Base-by-base conservation (phyloP, 2,888 invertebrate species). In the Phytoseiulus persimilis region DNA sequence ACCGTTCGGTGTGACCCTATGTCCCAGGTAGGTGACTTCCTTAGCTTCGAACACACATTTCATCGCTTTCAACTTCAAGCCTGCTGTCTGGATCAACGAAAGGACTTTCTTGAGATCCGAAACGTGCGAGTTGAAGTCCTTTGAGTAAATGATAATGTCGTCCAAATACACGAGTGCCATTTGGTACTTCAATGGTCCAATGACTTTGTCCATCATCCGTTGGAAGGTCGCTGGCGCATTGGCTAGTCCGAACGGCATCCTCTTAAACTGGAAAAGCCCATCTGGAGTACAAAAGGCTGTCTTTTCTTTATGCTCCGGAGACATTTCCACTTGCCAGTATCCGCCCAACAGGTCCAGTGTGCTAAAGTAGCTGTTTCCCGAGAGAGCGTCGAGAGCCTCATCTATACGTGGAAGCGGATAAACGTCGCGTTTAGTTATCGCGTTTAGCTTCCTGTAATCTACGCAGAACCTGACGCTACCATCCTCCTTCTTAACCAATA, bases 401-500 rank as follows among this genome's bases (percentile, higher is more conserved):
- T 91, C 90, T 0, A 91, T 91, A 45, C 90, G 89, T 0, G 91
- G 91, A 18, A n/a, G n/a, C n/a, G n/a, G n/a, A n/a, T n/a, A n/a
- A n/a, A n/a, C n/a, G n/a, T n/a, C n/a, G n/a, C n/a, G n/a, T n/a
- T n/a, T n/a, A n/a, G n/a, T n/a, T n/a, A n/a, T n/a, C n/a, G n/a
- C n/a, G n/a, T n/a, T n/a, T n/a, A n/a, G n/a, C n/a, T n/a, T n/a
- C n/a, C n/a, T n/a, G n/a, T n/a, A n/a, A n/a, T n/a, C n/a, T n/a
- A 91, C 90, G 84, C 92, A 92, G 23, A 91, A 91, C 89, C 91
- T 90, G 83, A 89, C 91, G 14, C 89, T 90, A 31, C 91, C 92
- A 90, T 92, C 91, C 90, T 92, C 92, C 91, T 93, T 93, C 31
- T 91, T 91, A 0, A 92, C 92, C 0, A 93, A 89, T 2, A 93